Percentiles rank a stretch among this genome's conserved stretches.
phyloP scores from a whole-genome alignment of 2,888 invertebrate genomes.

The Cosmopolites sordidus region DNA sequence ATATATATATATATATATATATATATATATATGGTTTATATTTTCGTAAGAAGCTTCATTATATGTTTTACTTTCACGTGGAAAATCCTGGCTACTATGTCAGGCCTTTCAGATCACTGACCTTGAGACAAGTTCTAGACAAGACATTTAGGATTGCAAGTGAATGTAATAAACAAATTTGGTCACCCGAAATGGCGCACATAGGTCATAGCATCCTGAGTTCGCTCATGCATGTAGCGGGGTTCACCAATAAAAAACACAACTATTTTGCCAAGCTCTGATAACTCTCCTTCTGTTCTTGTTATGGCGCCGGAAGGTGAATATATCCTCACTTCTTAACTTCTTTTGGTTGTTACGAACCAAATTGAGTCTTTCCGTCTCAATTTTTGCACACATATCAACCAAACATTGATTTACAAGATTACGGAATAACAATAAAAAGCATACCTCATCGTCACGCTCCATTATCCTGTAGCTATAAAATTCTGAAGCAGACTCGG shows the following conservation, averaged over 20 bases:
- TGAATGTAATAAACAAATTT: slow-evolving; percentile 17
- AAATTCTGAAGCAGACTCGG: not conserved
- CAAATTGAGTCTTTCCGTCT: slow-evolving; percentile 39
- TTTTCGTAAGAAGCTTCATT: slow-evolving; percentile 3
- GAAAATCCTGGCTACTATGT: slow-evolving; percentile 13
- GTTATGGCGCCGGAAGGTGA: slow-evolving; percentile 39
- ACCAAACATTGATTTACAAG: slow-evolving; percentile 42
- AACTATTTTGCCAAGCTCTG: slow-evolving; percentile 31
- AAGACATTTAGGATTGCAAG: slow-evolving; percentile 10
- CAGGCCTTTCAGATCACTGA: slow-evolving; percentile 7
- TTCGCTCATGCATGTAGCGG: slow-evolving; percentile 37
- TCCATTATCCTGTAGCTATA: slow-evolving; percentile 33
- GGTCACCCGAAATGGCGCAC: slow-evolving; percentile 29
- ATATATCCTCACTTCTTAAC: slow-evolving; percentile 38
- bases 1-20: no score
- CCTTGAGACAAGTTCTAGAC: not conserved
- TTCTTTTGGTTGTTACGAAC: slow-evolving; percentile 38
- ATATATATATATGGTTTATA: no score
- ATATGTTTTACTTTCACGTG: slow-evolving; percentile 14
- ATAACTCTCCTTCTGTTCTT: slow-evolving; percentile 24
- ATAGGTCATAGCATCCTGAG: slow-evolving; percentile 39
- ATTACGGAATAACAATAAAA: slow-evolving; percentile 33
- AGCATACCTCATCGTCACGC: slow-evolving; percentile 30
- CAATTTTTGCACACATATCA: slow-evolving; percentile 45
- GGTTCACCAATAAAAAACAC: slow-evolving; percentile 37